Evolutionary conservation across 2,888 invertebrate species (phyloP).

Genomic region (Hypsopygia costalis): DNA sequence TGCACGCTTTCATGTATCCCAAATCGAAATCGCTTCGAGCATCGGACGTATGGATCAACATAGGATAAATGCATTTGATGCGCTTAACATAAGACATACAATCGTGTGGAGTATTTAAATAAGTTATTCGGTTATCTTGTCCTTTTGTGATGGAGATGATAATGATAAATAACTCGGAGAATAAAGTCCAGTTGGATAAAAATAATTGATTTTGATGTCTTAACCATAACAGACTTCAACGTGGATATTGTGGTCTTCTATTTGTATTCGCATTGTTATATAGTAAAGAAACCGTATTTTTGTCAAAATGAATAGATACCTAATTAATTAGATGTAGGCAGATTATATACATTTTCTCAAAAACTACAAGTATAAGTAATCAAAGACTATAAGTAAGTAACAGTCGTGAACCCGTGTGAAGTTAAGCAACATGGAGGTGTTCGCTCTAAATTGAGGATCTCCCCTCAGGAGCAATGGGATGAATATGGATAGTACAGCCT

Average conservation of each 20-base stretch:
- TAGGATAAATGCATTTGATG: conserved; percentile 40
- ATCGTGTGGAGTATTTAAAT: conserved; percentile 52
- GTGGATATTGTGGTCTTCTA: not conserved
- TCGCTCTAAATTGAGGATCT: too few species aligned
- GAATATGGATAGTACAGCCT: too few species aligned
- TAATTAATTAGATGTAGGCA: too few species aligned
- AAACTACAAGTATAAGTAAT: too few species aligned
- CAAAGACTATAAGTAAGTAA: too few species aligned
- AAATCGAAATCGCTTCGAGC: conserved; percentile 77
- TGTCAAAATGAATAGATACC: too few species aligned
- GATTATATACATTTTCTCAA: too few species aligned
- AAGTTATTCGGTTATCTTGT: conserved; percentile 70
- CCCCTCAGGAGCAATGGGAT: too few species aligned
- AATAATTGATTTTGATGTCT: conserved; percentile 79
- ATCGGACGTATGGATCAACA: conserved; percentile 35
- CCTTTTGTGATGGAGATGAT: conserved; percentile 75
- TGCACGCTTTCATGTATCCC: conserved; percentile 79
- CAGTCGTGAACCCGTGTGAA: too few species aligned
- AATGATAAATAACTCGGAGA: conserved; percentile 76
- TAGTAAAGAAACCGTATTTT: too few species aligned
- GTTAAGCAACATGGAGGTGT: too few species aligned
- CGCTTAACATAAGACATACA: conserved; percentile 41
- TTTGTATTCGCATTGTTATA: too few species aligned
- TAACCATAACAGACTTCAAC: conserved; percentile 54
- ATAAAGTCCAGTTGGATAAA: conserved; percentile 70